A percentile compares a stretch with the other conserved stretches of the same genome.
These are phyloP conservation scores for Marmota monax DNA, from an alignment of 2,113 vertebrate genomes.

Conservation along the genomic window DNA sequence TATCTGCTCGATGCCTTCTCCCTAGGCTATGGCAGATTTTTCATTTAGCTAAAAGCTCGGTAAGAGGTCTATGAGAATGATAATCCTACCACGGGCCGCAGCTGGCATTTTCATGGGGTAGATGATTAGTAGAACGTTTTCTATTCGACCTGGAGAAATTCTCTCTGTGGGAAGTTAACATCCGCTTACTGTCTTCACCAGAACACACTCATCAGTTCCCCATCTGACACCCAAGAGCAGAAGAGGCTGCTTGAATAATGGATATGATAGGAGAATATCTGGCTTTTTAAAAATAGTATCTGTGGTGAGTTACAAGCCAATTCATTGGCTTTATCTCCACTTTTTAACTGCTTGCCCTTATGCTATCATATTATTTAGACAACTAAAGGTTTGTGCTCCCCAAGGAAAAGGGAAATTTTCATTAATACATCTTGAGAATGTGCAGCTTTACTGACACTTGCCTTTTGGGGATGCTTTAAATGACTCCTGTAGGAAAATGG, in stretches of 20 bases:
- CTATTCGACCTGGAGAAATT: slow-evolving; percentile 99
- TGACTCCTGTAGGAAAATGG: slow-evolving; percentile 77
- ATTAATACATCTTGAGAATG: slow-evolving; percentile 74
- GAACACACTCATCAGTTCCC: slow-evolving; percentile 94
- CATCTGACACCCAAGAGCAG: slow-evolving; percentile 94
- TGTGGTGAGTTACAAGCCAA: slow-evolving; percentile 91
- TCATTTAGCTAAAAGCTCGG: slow-evolving; percentile 99
- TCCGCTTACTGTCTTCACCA: slow-evolving; percentile 98
- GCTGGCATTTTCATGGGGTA: slow-evolving; percentile 98
- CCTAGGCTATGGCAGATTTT: slow-evolving; percentile 99
- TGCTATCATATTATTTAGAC: slow-evolving; percentile 89
- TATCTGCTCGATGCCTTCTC: slow-evolving; percentile 98
- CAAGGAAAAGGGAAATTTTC: slow-evolving; percentile 82
- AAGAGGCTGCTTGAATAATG: slow-evolving; percentile 94
- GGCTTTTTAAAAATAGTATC: slow-evolving; percentile 89
- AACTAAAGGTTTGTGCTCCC: slow-evolving; percentile 82
- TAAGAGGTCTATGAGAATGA: slow-evolving; percentile 99
- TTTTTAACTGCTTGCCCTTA: slow-evolving; percentile 92
- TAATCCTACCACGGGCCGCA: slow-evolving; percentile 98
- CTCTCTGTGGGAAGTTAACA: slow-evolving; percentile 99
- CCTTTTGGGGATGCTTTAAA: slow-evolving; percentile 67
- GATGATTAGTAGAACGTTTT: slow-evolving; percentile 99
- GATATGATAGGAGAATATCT: slow-evolving; percentile 90
- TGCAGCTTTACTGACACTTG: slow-evolving; percentile 39
- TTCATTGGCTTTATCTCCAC: slow-evolving; percentile 91